phyloP scores from a whole-genome alignment of 1,140 invertebrate genomes.

The Saxidomus purpurata region DNA sequence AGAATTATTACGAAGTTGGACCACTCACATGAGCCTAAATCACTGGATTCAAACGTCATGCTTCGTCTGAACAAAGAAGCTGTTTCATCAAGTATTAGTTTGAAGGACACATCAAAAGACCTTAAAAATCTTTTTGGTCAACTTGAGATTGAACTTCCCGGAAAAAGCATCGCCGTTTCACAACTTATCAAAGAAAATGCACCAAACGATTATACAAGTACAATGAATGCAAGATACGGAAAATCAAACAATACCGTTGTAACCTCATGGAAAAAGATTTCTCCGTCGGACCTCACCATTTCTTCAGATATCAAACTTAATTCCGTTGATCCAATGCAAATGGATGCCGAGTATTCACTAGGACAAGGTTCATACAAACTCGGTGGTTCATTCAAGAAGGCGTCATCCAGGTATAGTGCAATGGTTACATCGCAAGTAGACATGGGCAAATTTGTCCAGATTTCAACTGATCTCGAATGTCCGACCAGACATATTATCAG shows the following conservation, averaged over 20 bases:
- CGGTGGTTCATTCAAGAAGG: neutral
- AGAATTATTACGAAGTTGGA: conserved; percentile 59
- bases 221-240: conserved; percentile 33
- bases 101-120: conserved; percentile 56
- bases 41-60: conserved; percentile 56
- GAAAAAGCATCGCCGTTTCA: conserved; percentile 37
- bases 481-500: conserved; percentile 62
- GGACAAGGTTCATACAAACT: conserved; percentile 16
- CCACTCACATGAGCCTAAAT: conserved; percentile 60
- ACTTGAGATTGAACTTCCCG: conserved; percentile 19
- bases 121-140: conserved; percentile 42
- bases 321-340: conserved; percentile 7
- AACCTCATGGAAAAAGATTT: conserved; percentile 13
- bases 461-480: conserved; percentile 45
- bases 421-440: conserved; percentile 5
- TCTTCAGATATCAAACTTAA: conserved; percentile 49
- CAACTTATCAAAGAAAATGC: conserved; percentile 41
- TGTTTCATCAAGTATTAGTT: conserved; percentile 9
- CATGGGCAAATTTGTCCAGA: neutral
- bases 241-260: conserved; percentile 46
- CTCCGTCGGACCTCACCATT: conserved; percentile 41
- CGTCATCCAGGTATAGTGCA: conserved; percentile 15
- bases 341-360: conserved; percentile 59
- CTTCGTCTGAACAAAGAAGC: conserved; percentile 52
- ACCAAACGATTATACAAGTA: conserved; percentile 21